These are phyloP conservation scores for Argopecten irradians DNA, from an alignment of 1,140 invertebrate species.

Conservation along the genomic window DNA sequence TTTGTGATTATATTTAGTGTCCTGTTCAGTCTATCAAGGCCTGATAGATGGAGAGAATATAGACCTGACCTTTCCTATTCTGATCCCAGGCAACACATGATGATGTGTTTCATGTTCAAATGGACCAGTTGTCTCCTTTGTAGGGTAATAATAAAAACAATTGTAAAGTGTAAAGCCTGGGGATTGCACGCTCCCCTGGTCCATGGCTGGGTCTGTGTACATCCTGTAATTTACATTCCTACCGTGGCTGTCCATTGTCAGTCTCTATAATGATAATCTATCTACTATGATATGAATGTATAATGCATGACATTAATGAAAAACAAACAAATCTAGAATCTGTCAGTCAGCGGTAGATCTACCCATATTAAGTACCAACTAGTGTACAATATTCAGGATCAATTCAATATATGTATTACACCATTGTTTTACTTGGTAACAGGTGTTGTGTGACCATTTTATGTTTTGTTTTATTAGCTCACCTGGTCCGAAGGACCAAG, in stretches of 20 bases:
- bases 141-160: constrained; percentile 11
- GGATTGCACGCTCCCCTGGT: background rate
- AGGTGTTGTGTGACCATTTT: background rate
- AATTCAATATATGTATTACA: background rate
- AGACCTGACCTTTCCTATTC: background rate
- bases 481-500: no score
- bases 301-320: background rate
- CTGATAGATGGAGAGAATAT: background rate
- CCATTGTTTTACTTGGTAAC: background rate
- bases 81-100: background rate
- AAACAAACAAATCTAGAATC: background rate
- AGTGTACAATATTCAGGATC: background rate
- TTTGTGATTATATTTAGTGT: background rate
- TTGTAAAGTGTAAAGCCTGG: background rate
- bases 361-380: background rate
- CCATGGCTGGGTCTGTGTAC: background rate
- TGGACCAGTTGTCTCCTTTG: background rate
- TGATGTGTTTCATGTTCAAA: background rate
- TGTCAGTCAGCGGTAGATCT: background rate
- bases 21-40: constrained; percentile 1
- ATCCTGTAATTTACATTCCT: background rate
- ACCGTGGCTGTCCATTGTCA: background rate
- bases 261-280: background rate
- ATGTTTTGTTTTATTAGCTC: no score
- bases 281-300: background rate